phyloP scores from a whole-genome alignment of 2,888 invertebrate genomes.

The Dryococelus australis region DNA sequence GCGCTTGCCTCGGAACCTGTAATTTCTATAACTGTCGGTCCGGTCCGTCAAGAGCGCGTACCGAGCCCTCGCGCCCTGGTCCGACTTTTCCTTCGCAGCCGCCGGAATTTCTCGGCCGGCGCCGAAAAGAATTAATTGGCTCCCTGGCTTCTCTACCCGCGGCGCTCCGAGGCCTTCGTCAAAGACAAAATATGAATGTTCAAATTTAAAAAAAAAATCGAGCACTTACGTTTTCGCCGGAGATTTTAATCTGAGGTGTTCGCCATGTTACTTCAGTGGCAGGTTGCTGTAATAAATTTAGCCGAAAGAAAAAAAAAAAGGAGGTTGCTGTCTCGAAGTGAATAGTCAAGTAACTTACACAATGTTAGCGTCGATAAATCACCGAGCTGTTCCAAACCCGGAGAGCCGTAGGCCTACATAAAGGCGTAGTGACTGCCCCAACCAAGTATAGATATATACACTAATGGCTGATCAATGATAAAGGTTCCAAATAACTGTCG shows the following conservation, averaged over 20 bases:
- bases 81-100: not conserved
- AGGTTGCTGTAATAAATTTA: not conserved
- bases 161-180: not conserved
- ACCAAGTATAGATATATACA: too few relatives aligned
- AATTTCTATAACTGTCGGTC: too few relatives aligned
- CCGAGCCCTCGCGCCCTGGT: not conserved
- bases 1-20: too few relatives aligned
- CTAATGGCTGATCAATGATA: too few relatives aligned
- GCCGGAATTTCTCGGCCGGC: not conserved
- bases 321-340: not conserved
- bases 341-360: too few relatives aligned
- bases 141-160: not conserved
- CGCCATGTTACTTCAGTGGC: not conserved
- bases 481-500: too few relatives aligned
- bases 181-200: not conserved
- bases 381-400: too few relatives aligned
- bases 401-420: too few relatives aligned
- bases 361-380: too few relatives aligned
- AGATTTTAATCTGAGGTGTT: not conserved
- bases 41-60: not conserved
- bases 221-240: not conserved
- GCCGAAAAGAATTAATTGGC: not conserved
- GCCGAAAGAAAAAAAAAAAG: not conserved
- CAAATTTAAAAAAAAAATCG: not conserved
- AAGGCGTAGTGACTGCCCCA: too few relatives aligned